Evolutionary conservation across 2,113 vertebrate species (phyloP), one percentile per base, ranked within the genome.

Genomic region (Notarius lentiginosus): DNA sequence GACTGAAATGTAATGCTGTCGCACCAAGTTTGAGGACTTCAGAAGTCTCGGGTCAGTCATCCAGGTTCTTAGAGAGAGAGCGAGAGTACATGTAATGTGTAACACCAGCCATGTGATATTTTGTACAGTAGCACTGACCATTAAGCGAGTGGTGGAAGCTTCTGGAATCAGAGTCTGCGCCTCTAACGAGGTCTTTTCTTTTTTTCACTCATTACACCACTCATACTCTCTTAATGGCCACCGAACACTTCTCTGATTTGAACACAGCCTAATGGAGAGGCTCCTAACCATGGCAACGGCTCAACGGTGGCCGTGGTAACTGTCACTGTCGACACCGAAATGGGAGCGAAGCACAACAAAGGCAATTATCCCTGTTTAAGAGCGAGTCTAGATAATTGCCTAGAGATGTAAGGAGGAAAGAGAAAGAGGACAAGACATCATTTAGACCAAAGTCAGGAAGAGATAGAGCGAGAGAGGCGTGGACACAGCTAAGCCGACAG

Each of bases 301-400:
- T 8, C 75, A 68, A 89, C 68, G 87, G 92, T 92, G 92, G 90
- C 91, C 89, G 89, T 88, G 93, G 94, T 91, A 84, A 91, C 87
- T 75, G 87, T 89, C 89, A 79, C 83, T 83, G 66, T 72, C 72
- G 82, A 79, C 87, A 87, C 87, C 86, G 83, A 86, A 91, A 90
- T 89, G 72, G 47, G 82, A 73, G 77, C 73, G 55, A 58, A 83
- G 84, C 85, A 91, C 92, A 92, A 92, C 91, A 94, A 93, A 87
- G 91, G 89, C 91, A 94, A 93, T 94, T 93, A 93, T 89, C 83
- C 84, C 91, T 89, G 88, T 89, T 89, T 91, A 91, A 91, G 89
- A 89, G 90, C 87, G 18, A 82, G 90, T 88, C 88, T 91, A 90
- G 90, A 91, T 95, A 94, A 95, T 94, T 95, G 92, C 91, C 89